Percentiles rank a stretch among this genome's conserved stretches.
Conservation (phyloP, 2,888 invertebrate genomes). For the Malthinus flaveolus region DNA sequence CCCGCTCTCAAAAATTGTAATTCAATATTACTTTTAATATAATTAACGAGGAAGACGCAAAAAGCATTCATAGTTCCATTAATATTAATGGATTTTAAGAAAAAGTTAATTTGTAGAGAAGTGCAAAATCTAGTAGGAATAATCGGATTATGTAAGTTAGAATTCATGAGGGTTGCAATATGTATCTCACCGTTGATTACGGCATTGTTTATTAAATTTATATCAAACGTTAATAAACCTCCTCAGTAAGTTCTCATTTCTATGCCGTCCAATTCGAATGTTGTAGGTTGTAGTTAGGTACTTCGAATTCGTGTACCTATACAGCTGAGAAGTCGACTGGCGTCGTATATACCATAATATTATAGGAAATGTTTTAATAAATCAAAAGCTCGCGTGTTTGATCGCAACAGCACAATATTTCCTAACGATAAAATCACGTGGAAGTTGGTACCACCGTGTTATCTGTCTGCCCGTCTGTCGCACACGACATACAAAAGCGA, state of each 20-base stretch:
- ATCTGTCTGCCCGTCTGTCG: conserved; percentile 13
- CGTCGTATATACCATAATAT: conserved; percentile 18
- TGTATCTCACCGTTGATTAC: conserved; percentile 4
- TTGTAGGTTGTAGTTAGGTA: not conserved
- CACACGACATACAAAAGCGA: conserved; percentile 13
- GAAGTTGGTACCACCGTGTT: conserved; percentile 22
- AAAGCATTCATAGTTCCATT: too few relatives aligned
- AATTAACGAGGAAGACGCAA: too few relatives aligned
- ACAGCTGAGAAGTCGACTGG: conserved; percentile 7
- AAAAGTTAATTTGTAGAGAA: conserved; percentile 1
- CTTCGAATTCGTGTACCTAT: not conserved
- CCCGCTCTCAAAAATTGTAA: not conserved
- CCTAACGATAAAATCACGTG: conserved; percentile 19
- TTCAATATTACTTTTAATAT: too few relatives aligned
- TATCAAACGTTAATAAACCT: conserved; percentile 1
- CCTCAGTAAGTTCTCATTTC: not conserved
- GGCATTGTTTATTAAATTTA: conserved; percentile 4
- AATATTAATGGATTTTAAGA: not conserved
- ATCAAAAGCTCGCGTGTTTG: conserved; percentile 20
- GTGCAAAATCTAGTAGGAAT: conserved; percentile 3
- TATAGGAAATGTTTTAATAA: conserved; percentile 16
- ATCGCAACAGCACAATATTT: conserved; percentile 15
- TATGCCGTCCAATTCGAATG: not conserved
- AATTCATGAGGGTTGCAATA: conserved; percentile 2
- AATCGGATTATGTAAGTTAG: conserved; percentile 3